phyloP scores from a whole-genome alignment of 2,797 vertebrate genomes.

The Rhyacichthys aspro region DNA sequence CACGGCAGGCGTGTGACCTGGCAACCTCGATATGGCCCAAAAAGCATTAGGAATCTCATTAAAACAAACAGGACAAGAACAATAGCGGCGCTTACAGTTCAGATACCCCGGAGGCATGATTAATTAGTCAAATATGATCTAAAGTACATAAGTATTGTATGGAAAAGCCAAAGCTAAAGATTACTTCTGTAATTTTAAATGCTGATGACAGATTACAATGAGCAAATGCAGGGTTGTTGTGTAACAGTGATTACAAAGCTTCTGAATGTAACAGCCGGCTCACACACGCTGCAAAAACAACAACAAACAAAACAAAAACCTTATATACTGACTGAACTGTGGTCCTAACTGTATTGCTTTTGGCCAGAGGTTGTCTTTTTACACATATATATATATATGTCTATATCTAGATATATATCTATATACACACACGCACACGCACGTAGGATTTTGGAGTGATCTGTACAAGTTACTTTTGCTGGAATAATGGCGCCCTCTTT shows the following conservation, averaged over 20 bases:
- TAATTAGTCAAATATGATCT: no score
- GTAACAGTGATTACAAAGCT: neutral
- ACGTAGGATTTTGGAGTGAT: no score
- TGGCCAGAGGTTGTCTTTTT: neutral
- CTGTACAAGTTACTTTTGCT: neutral
- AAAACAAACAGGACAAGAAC: neutral
- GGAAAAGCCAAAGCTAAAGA: neutral
- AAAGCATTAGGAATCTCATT: neutral
- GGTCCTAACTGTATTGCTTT: no score
- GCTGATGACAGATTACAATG: neutral
- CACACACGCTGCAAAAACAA: no score
- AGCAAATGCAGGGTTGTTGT: neutral
- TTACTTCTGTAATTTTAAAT: neutral
- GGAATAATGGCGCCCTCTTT: slow-evolving; percentile 2
- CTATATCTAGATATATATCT: no score
- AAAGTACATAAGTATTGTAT: no score
- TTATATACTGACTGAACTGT: no score
- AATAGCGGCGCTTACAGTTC: no score
- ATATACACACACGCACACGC: no score
- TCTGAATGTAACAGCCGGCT: neutral
- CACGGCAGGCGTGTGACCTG: slow-evolving; percentile 4
- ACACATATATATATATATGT: no score
- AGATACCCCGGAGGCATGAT: no score
- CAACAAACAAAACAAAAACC: no score
- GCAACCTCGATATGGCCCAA: neutral